Percentiles rank a stretch among this genome's conserved stretches.
These are phyloP conservation scores for Dermochelys coriacea DNA, from an alignment of 2,797 vertebrate genomes.

Conservation along the genomic window DNA sequence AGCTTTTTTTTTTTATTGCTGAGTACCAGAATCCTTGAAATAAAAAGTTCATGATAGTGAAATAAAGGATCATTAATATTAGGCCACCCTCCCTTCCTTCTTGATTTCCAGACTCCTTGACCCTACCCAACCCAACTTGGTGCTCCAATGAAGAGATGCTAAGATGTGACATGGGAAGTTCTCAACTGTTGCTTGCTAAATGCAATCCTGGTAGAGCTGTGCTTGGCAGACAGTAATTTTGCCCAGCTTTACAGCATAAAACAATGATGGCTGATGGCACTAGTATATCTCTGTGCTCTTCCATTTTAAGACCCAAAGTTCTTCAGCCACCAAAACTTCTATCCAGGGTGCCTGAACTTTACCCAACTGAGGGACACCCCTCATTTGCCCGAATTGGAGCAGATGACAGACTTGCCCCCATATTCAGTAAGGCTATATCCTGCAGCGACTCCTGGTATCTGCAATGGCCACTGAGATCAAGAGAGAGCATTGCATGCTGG, in stretches of 20 bases:
- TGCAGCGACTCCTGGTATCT: background rate
- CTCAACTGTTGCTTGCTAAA: background rate
- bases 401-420: background rate
- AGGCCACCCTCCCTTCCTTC: background rate
- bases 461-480: fast-evolving
- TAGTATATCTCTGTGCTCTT: background rate
- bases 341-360: background rate
- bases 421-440: background rate
- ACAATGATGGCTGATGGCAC: no score
- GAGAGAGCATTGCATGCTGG: fast-evolving
- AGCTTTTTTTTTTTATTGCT: background rate
- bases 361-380: background rate
- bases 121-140: no score
- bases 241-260: background rate
- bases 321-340: background rate
- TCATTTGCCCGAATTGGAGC: background rate
- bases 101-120: background rate
- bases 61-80: no score
- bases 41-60: no score
- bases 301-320: background rate
- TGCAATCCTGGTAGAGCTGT: no score
- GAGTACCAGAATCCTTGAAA: background rate
- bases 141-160: background rate
- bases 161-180: background rate
- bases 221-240: background rate